These are phyloP conservation scores for Geophilus truncorum DNA, from an alignment of 2,888 invertebrate species.

Conservation along the genomic window DNA sequence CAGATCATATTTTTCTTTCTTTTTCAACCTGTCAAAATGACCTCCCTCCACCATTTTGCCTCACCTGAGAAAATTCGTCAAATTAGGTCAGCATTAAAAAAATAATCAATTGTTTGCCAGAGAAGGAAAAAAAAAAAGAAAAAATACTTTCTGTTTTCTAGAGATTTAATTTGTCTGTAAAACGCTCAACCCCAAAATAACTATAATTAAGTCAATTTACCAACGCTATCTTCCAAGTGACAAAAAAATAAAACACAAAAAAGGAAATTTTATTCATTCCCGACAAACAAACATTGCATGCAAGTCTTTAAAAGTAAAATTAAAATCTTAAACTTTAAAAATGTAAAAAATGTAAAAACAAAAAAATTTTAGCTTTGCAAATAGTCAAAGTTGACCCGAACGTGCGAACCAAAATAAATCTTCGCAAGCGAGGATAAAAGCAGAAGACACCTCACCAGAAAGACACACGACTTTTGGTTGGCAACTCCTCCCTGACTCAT, in stretches of 20 bases:
- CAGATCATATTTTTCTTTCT: conserved; percentile 24
- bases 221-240: neutral
- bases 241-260: neutral
- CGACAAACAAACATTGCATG: no score
- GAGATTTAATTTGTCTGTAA: neutral
- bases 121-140: no score
- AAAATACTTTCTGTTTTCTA: neutral
- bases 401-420: neutral
- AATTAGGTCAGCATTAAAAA: conserved; percentile 2
- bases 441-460: conserved; percentile 20
- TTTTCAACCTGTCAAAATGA: conserved; percentile 21
- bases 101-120: neutral
- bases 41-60: neutral
- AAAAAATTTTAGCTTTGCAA: neutral
- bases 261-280: no score
- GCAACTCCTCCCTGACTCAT: conserved; percentile 27
- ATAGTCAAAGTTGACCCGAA: neutral
- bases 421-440: conserved; percentile 11
- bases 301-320: no score
- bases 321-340: neutral
- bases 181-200: neutral
- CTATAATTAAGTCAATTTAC: neutral
- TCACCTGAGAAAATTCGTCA: conserved; percentile 23
- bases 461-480: conserved; percentile 3
- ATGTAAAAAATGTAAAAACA: neutral